phyloP scores from a whole-genome alignment of 2,888 invertebrate genomes.

The Eilema depressum region DNA sequence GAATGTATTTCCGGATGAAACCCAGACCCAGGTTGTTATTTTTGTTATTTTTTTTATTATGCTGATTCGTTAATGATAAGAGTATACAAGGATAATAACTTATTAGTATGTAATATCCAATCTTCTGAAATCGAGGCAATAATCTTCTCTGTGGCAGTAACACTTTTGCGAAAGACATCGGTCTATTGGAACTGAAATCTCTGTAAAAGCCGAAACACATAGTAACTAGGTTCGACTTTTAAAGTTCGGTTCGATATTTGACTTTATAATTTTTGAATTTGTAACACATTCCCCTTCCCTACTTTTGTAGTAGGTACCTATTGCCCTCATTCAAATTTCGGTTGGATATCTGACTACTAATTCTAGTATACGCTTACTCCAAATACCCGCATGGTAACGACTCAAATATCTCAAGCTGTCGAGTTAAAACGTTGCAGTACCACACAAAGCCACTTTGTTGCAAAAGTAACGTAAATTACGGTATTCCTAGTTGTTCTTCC shows the following conservation, averaged over 20 bases:
- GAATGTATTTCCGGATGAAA: too few relatives aligned
- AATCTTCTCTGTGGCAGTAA: not conserved
- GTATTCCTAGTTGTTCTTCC: slow-evolving; percentile 35
- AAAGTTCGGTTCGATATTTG: not conserved
- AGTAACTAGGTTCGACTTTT: not conserved
- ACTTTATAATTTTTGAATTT: not conserved
- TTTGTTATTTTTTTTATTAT: too few relatives aligned
- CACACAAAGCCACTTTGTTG: slow-evolving; percentile 15
- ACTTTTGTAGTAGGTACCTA: not conserved
- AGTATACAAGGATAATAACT: too few relatives aligned
- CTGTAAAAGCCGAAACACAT: not conserved
- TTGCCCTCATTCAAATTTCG: not conserved
- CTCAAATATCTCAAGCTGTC: slow-evolving; percentile 21
- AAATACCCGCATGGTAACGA: slow-evolving; percentile 2
- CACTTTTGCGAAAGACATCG: not conserved
- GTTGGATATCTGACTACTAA: slow-evolving; percentile 2
- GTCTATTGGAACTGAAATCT: too few relatives aligned
- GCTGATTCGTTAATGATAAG: too few relatives aligned
- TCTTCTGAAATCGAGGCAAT: not conserved
- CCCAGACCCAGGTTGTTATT: too few relatives aligned
- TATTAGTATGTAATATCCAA: not conserved
- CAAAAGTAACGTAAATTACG: slow-evolving; percentile 40
- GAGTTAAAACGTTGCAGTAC: slow-evolving; percentile 10
- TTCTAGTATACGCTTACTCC: slow-evolving; percentile 3
- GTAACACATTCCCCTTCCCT: not conserved